Percentiles rank a stretch among this genome's conserved stretches.
Conservation (phyloP, 1,140 invertebrate species). For the Drosophila punjabiensis region DNA sequence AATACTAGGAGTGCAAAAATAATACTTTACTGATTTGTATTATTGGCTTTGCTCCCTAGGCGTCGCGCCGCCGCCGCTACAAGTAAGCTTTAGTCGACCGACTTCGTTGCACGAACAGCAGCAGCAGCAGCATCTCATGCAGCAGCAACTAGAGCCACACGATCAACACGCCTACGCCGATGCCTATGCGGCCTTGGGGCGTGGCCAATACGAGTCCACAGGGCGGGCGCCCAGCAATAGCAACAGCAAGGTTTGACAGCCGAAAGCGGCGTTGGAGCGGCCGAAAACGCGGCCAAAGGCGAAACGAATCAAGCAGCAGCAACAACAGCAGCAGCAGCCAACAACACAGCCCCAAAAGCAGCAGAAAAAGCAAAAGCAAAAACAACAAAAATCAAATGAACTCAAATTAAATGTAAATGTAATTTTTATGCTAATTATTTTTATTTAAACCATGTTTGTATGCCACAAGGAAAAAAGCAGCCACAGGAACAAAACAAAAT, state of each 20-base stretch:
- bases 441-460: conserved; percentile 75
- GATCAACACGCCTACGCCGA: conserved; percentile 84
- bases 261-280: conserved; percentile 65
- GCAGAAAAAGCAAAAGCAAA: conserved; percentile 61
- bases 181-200: conserved; percentile 88
- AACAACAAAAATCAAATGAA: conserved; percentile 85
- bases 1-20: background rate
- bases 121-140: conserved; percentile 85
- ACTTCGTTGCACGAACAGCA: conserved; percentile 86
- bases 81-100: conserved; percentile 86
- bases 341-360: conserved; percentile 62
- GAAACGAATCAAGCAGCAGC: conserved; percentile 60
- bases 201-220: conserved; percentile 86
- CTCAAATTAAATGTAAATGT: conserved; percentile 85
- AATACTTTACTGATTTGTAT: conserved; percentile 2
- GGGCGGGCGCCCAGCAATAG: conserved; percentile 85
- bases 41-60: conserved; percentile 79
- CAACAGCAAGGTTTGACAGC: conserved; percentile 87
- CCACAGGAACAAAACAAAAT: conserved; percentile 26
- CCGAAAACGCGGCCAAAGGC: conserved; percentile 62
- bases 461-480: conserved; percentile 37
- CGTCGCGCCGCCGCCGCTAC: conserved; percentile 89
- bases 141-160: conserved; percentile 74
- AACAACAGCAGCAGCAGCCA: conserved; percentile 35
- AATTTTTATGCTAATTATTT: conserved; percentile 85